Evolutionary conservation across 1,140 invertebrate species (phyloP).

Genomic region (Teleogryllus occipitalis): DNA sequence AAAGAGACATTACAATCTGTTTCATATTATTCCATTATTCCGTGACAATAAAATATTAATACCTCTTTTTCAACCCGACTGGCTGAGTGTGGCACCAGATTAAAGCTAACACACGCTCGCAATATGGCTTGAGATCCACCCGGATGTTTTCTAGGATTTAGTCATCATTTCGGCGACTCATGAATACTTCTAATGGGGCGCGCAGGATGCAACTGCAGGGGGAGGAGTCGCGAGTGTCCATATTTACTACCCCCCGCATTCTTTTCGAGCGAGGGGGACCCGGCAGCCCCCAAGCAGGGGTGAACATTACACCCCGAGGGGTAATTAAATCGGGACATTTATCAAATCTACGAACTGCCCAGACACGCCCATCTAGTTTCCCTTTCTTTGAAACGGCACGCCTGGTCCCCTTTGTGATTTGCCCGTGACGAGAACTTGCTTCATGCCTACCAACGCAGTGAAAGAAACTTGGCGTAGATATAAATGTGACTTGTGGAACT

Average conservation of each 20-base stretch:
- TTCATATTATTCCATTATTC: too few species aligned
- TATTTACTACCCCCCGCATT: not conserved
- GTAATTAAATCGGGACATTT: conserved; percentile 5
- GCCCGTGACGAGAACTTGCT: too few species aligned
- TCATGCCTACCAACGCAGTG: too few species aligned
- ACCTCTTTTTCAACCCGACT: not conserved
- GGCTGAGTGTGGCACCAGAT: not conserved
- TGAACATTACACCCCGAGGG: not conserved
- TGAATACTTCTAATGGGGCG: not conserved
- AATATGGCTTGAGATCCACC: not conserved
- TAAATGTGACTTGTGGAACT: too few species aligned
- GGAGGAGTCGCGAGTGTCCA: not conserved
- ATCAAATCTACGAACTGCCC: not conserved
- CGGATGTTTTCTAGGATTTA: not conserved
- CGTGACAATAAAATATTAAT: not conserved
- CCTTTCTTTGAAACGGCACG: not conserved
- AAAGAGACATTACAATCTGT: too few species aligned
- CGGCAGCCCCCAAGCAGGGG: not conserved
- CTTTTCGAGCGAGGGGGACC: not conserved
- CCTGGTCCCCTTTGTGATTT: too few species aligned
- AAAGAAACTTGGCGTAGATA: too few species aligned
- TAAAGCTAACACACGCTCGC: not conserved
- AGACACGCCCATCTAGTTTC: not conserved
- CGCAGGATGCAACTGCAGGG: not conserved
- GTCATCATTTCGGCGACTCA: not conserved